Base-by-base conservation (phyloP, 2,888 invertebrate genomes). In the Pseudococcus jackbeardsleyi region DNA sequence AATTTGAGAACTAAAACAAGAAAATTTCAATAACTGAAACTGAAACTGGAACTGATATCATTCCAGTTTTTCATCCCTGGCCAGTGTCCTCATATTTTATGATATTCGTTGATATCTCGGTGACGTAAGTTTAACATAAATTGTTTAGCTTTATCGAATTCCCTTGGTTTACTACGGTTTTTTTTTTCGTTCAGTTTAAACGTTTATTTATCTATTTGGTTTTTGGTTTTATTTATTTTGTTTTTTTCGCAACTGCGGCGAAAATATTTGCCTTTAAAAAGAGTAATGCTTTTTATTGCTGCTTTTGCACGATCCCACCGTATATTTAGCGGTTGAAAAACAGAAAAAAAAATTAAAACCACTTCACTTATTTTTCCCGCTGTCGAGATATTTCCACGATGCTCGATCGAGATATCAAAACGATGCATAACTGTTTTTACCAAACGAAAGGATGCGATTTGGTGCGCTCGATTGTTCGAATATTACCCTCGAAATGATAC, bases 181-280 rank as follows among this genome's bases (percentile, higher is more conserved):
- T n/a, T 59, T 59, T 19, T 7, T 5, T 19, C 9, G 11, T 59
- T 59, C 19, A 59, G 26, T 33, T 33, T 33, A 33, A 33, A 33
- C 26, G 26, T 59, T 59, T 59, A 59, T 59, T 59, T 19, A 59
- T 59, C 59, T 59, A 59, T 59, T 59, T 59, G 26, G 59, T 59
- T 59, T 59, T 59, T 9, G n/a, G 19, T 5, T 59, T 59, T 19
- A 19, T 19, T 59, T 59, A 19, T 59, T 59, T 59, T 59, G 5
- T 5, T 59, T 59, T 59, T 59, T 50, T 59, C 59, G 19, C 59
- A 19, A 19, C n/a, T n/a, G 59, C 19, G 7, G 7, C 9, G 19
- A 59, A 59, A 59, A 59, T 59, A 19, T 59, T 59, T 59, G 59
- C 59, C 7, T 59, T 59, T 19, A 59, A 19, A 5, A 19, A 19